These are phyloP conservation scores for Sinohyriopsis cumingii DNA, from an alignment of 2,888 invertebrate species.

Conservation along the genomic window DNA sequence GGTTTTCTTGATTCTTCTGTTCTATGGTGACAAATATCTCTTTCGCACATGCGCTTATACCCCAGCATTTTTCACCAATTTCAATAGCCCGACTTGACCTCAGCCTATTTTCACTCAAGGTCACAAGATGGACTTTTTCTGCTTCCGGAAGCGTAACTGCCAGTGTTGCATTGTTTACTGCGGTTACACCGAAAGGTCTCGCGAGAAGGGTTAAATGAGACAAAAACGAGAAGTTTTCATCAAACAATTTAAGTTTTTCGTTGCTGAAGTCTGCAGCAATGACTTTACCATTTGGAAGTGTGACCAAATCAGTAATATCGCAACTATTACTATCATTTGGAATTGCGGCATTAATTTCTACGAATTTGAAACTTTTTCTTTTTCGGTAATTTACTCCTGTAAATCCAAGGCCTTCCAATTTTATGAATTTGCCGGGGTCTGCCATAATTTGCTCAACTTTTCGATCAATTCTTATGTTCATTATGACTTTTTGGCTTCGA, in stretches of 20 bases:
- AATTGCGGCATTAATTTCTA: constrained; percentile 22
- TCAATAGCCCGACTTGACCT: constrained; percentile 32
- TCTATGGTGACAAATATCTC: constrained; percentile 23
- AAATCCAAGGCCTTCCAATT: no score
- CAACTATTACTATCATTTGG: constrained; percentile 23
- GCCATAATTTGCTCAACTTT: no score
- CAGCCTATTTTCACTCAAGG: constrained; percentile 19
- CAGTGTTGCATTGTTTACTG: constrained; percentile 29
- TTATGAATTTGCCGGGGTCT: no score
- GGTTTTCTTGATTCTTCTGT: no score
- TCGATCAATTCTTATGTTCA: no score
- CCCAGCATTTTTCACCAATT: constrained; percentile 38
- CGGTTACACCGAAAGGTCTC: constrained; percentile 34
- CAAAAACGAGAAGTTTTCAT: constrained; percentile 32
- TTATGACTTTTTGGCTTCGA: no score
- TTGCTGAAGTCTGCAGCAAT: constrained; percentile 35
- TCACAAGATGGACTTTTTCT: constrained; percentile 37
- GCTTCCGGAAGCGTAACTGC: constrained; percentile 36
- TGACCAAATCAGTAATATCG: constrained; percentile 29
- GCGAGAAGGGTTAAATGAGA: constrained; percentile 27
- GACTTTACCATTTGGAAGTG: constrained; percentile 27
- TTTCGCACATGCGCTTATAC: constrained; percentile 30
- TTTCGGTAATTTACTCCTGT: no score
- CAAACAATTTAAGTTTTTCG: constrained; percentile 36
- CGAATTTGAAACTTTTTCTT: no score